Evolutionary conservation across 2,797 vertebrate species (phyloP).

Genomic region (Taenioides sp.): DNA sequence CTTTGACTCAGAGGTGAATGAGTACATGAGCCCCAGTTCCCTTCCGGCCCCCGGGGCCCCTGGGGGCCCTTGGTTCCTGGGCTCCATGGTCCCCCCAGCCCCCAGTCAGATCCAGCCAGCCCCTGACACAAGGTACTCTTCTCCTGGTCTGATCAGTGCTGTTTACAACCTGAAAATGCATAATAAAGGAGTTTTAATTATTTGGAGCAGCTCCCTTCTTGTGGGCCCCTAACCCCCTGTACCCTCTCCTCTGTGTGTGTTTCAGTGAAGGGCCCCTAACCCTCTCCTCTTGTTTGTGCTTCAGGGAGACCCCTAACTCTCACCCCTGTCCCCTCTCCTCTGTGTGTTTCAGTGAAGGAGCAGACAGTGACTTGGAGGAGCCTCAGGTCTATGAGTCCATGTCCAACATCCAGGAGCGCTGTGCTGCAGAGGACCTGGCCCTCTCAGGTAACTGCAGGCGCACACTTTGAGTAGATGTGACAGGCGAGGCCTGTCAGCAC

Average conservation of each 20-base stretch:
- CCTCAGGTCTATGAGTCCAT: conserved; percentile 91
- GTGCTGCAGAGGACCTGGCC: conserved; percentile 19
- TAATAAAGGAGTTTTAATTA: neutral
- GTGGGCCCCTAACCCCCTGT: neutral
- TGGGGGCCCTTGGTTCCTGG: conserved; percentile 56
- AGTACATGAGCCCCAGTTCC: conserved; percentile 93
- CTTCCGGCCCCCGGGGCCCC: conserved; percentile 73
- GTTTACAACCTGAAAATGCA: neutral
- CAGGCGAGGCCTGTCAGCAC: neutral
- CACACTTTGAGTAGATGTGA: too few species aligned
- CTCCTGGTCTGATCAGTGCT: neutral
- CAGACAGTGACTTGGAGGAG: conserved; percentile 76
- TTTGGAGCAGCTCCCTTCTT: neutral
- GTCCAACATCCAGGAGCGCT: conserved; percentile 91
- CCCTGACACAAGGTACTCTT: conserved; percentile 49
- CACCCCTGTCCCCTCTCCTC: neutral
- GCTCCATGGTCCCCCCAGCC: conserved; percentile 70
- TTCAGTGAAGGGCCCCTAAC: neutral
- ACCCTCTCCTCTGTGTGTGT: too few species aligned
- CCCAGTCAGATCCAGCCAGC: conserved; percentile 47
- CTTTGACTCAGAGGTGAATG: conserved; percentile 82
- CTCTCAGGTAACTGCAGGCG: neutral
- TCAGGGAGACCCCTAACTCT: too few species aligned
- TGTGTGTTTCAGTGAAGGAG: conserved; percentile 29
- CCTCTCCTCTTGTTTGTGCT: too few species aligned